Evolutionary conservation across 2,797 vertebrate species (phyloP), one percentile per base, ranked within the genome.

Genomic region (Rhodeus uyekii): DNA sequence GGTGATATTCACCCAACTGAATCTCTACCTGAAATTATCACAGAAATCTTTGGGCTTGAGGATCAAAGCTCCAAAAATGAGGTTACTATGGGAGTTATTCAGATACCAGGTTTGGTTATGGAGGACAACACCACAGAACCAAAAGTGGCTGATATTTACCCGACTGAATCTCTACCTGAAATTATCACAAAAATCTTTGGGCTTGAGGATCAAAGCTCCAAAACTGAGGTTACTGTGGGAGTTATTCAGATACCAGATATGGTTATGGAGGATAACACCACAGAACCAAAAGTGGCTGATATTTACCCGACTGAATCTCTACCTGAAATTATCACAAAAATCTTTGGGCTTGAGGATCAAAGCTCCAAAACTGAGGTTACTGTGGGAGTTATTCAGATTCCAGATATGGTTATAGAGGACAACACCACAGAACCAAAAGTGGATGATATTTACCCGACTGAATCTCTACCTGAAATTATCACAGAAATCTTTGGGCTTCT

Each of bases 241-340:
- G 73, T 75, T 60, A 42, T 27, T 64, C 63, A 84, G 55, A 79
- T 22, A 50, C 32, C 65, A 46, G 82, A 58, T 38, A n/a, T 76
- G 19, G 55, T 67, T 76, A 36, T 39, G 76, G 44, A 69, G 50
- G n/a, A 29, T 53, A 27, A 19, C 5, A 78, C 77, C 24, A 32
- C 39, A 29, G 16, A 75, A 42, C 42, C 42, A 7, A 75, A 83
- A 32, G 8, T 38, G 60, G 29, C 24, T 58, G 73, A 81, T 61
- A 39, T 61, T 72, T 74, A 80, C n/a, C 16, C 13, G 22, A 87
- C 82, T 61, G 44, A 81, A 36, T 73, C 48, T 48, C 32, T 61
- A 61, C 55, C 79, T 55, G 44, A 85, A 46, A n/a, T n/a, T n/a
- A n/a, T n/a, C n/a, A n/a, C n/a, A n/a, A n/a, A 87, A 42, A 50